phyloP scores from a whole-genome alignment of 2,888 invertebrate species.

The Drosophila algonquin region DNA sequence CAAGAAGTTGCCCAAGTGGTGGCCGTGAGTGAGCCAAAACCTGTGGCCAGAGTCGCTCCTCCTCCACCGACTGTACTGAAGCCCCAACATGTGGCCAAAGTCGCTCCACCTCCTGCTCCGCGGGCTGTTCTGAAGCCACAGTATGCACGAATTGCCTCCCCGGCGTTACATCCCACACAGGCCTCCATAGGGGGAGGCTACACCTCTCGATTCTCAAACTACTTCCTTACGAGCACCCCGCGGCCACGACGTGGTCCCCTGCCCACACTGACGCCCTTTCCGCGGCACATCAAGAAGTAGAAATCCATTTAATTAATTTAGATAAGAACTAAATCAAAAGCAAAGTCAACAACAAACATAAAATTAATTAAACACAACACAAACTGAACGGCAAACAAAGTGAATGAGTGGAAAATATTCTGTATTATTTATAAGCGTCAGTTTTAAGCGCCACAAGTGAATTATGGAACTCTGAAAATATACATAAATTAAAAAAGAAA shows the following conservation, averaged over 20 bases:
- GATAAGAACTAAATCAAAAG: constrained; percentile 41
- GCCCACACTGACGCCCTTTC: constrained; percentile 78
- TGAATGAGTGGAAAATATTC: constrained; percentile 35
- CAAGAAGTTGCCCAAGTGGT: constrained; percentile 9
- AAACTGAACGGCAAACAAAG: constrained; percentile 19
- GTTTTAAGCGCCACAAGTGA: constrained; percentile 22
- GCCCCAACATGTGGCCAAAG: constrained; percentile 7
- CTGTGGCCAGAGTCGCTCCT: constrained; percentile 13
- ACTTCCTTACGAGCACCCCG: constrained; percentile 66
- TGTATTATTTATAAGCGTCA: constrained; percentile 40
- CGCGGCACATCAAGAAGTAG: constrained; percentile 60
- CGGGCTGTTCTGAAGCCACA: constrained; percentile 14
- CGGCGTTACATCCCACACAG: constrained; percentile 4
- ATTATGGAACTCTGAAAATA: constrained; percentile 23
- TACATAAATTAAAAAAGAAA: constrained; percentile 18
- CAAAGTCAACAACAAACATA: constrained; percentile 29
- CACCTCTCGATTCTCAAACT: constrained; percentile 60
- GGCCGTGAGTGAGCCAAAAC: neutral
- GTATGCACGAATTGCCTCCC: constrained; percentile 9
- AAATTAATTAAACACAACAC: constrained; percentile 45
- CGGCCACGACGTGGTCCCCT: constrained; percentile 70
- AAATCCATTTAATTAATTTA: constrained; percentile 55
- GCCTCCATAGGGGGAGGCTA: constrained; percentile 1
- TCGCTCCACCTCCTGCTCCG: constrained; percentile 5
- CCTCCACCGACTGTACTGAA: neutral